Base-by-base conservation (phyloP, 2,113 vertebrate genomes). In the Talpa occidentalis region DNA sequence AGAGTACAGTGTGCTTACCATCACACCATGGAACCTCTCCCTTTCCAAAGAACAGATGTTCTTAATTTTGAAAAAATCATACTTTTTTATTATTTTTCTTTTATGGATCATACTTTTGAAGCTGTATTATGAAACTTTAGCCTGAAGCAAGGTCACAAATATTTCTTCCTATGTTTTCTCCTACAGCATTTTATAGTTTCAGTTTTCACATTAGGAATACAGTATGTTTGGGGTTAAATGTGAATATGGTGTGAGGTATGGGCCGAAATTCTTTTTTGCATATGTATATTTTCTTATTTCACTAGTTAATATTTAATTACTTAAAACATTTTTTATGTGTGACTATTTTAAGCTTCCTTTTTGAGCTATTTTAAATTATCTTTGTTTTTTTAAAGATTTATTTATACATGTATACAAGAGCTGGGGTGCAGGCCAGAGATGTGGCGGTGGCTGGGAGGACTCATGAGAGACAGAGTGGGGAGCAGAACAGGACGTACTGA, bases 11-110 rank as follows among this genome's bases (percentile, higher is more conserved):
- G 32, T 67, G 30, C 15, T 62, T 28, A 62, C 28, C 60, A 28
- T 62, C 28, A 64, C 26, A 64, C 8, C 60, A 64, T 30, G 24
- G 60, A 64, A 26, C 30, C 60, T 32, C 32, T 67, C 77, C 59
- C 17, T 32, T 89, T 52, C 59, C 42, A 40, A 84, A 83, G 66
- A 59, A 67, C 40, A 85, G 35, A 79, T 5, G 7, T 70, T 85
- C 62, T 92, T 85, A 78, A 69, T 85, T 86, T 92, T 59, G 52
- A 59, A 32, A 77, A 67, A 52, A 19, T 82, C 59, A 93, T 44
- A 83, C n/a, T 77, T 32, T 44, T 26, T 67, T 35, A 16, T 26
- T 66, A 64, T 49, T 37, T 91, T 88, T 60, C 47, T 73, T 67
- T 73, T 59, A 52, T 10, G 22, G 21, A 37, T n/a, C 24, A 80